phyloP scores from a whole-genome alignment of 1,140 invertebrate species.

The Ceratosolen fusciceps region DNA sequence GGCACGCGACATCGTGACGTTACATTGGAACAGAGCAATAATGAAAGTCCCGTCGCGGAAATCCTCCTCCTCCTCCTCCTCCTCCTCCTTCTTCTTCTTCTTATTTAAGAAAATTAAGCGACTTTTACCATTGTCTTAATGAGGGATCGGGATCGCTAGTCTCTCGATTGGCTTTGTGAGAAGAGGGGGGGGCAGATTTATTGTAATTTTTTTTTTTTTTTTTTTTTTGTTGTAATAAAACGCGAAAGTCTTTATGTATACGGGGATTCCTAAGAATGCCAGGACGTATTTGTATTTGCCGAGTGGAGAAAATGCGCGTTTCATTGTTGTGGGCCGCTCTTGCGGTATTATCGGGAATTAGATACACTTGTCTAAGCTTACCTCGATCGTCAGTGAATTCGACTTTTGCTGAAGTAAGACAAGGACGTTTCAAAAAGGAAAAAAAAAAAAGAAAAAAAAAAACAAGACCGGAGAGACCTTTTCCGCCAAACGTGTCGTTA shows the following conservation, averaged over 20 bases:
- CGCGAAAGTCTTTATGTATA: slow-evolving; percentile 25
- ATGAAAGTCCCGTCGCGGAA: slow-evolving; percentile 39
- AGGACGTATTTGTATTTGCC: not conserved
- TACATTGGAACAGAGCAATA: slow-evolving; percentile 22
- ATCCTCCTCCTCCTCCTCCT: slow-evolving; percentile 18
- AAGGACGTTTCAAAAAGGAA: not conserved
- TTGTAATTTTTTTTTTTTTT: slow-evolving; percentile 36
- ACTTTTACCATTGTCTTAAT: slow-evolving; percentile 43
- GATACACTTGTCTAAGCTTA: slow-evolving; percentile 1
- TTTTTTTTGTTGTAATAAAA: too few relatives aligned
- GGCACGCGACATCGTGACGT: slow-evolving; percentile 25
- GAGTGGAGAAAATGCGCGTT: slow-evolving; percentile 18
- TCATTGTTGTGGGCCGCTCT: slow-evolving; percentile 1
- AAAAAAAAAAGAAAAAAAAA: slow-evolving; percentile 17
- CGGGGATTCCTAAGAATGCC: not conserved
- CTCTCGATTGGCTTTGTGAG: too few relatives aligned
- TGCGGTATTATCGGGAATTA: slow-evolving; percentile 26
- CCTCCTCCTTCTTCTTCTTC: slow-evolving; percentile 20
- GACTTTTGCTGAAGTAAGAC: not conserved
- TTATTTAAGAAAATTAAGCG: not conserved
- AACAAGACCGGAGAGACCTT: slow-evolving; percentile 10
- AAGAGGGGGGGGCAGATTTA: not conserved
- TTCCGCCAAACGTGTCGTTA: not conserved
- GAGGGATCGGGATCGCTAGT: not conserved
- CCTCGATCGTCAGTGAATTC: not conserved